Percentiles rank a stretch among this genome's conserved stretches.
Conservation (phyloP, 2,888 invertebrate genomes). For the Tetranychus piercei region DNA sequence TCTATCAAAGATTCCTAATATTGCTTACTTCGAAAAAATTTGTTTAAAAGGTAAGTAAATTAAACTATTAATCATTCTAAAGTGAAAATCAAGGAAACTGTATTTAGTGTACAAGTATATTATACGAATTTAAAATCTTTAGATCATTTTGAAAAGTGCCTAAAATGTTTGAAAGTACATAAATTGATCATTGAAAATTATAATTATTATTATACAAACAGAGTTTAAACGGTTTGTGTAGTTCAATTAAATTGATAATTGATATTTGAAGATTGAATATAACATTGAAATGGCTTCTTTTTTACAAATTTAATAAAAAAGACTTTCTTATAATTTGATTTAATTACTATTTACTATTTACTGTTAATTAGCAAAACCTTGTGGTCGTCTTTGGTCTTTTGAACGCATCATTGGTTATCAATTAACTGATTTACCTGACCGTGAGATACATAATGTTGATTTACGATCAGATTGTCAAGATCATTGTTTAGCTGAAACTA, state of each 20-base stretch:
- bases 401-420: conserved; percentile 38
- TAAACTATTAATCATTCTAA: not conserved
- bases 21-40: conserved; percentile 27
- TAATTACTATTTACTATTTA: conserved; percentile 1
- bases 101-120: no score
- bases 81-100: no score
- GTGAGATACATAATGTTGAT: conserved; percentile 34
- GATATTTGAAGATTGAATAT: no score
- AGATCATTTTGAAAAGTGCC: no score
- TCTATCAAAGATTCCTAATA: conserved; percentile 22
- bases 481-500: conserved; percentile 35
- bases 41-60: conserved; percentile 25
- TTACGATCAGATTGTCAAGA: conserved; percentile 38
- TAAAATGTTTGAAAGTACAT: no score
- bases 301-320: not conserved
- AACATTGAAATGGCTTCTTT: no score
- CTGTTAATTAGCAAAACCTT: conserved; percentile 30
- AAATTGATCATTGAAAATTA: no score
- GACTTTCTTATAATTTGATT: not conserved
- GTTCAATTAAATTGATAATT: no score
- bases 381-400: conserved; percentile 36
- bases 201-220: no score
- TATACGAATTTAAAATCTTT: no score
- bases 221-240: no score
- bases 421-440: conserved; percentile 35